phyloP scores from a whole-genome alignment of 2,113 vertebrate species.

The Phoxinus phoxinus region DNA sequence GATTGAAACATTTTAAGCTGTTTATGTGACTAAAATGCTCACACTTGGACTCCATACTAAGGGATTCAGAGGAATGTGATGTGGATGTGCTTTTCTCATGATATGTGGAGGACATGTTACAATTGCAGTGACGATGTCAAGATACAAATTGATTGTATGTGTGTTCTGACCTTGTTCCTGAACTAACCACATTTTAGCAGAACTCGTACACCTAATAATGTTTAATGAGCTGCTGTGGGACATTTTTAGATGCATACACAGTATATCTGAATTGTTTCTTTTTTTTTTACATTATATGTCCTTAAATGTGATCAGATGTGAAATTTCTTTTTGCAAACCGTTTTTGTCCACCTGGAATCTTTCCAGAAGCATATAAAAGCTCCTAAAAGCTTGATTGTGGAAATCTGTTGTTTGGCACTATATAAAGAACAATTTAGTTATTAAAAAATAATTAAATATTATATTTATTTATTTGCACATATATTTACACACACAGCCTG shows the following conservation, averaged over 20 bases:
- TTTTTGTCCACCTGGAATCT: not conserved
- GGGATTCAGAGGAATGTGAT: slow-evolving; percentile 48
- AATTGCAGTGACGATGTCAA: slow-evolving; percentile 45
- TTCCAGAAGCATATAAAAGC: not conserved
- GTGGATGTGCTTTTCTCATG: slow-evolving; percentile 51
- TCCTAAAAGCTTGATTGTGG: not conserved
- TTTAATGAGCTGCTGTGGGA: slow-evolving; percentile 36
- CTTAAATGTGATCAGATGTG: not conserved
- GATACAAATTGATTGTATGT: slow-evolving; percentile 61
- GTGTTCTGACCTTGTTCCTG: slow-evolving; percentile 74
- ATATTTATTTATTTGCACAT: not conserved
- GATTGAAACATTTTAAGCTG: not conserved
- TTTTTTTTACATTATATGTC: not conserved
- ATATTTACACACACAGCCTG: not conserved
- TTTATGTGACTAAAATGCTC: slow-evolving; percentile 1
- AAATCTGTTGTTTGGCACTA: not conserved
- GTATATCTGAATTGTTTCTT: not conserved
- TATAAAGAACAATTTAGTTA: not conserved
- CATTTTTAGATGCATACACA: slow-evolving; percentile 19
- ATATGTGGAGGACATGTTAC: slow-evolving; percentile 45
- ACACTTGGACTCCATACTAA: slow-evolving; percentile 49
- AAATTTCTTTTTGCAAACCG: slow-evolving; percentile 12
- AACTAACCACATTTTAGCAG: slow-evolving; percentile 77
- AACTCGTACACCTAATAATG: slow-evolving; percentile 64
- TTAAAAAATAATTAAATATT: not conserved